Evolutionary conservation across 2,113 vertebrate species (phyloP), one percentile per base, ranked within the genome.

Genomic region (Zapus hudsonius): DNA sequence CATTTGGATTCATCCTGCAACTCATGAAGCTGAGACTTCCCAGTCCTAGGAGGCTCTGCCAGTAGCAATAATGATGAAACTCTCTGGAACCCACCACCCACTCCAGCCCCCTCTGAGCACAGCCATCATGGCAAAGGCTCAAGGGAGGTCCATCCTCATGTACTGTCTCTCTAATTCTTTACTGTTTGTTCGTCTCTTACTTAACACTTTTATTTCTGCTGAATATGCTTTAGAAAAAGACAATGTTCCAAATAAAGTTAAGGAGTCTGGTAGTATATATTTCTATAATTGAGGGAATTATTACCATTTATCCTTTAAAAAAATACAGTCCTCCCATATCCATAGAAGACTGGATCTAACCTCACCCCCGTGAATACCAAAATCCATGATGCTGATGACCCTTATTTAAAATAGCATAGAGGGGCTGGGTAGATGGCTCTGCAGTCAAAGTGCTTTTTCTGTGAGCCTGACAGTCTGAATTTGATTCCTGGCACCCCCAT

Each of bases 91-190:
- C 3, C 9, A 31, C 36, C 9, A 0, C 33, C 19, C 4, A 2
- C 16, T 1, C 57, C 1, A 0, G 4, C 33, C 23, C 13, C n/a
- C n/a, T n/a, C n/a, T n/a, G n/a, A n/a, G 11, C 29, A 29, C 27
- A 2, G 31, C 6, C 47, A 16, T 20, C 22, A 19, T 1, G 57
- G 23, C 16, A 40, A 23, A 92, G 66, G 1, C 3, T 69, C 42
- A 0, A 1, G 22, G 40, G 47, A 9, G 31, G 15, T 20, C 36
- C 69, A 33, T 23, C 38, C 29, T 40, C 38, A 23, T 47, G 61
- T 57, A n/a, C 47, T 19, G 1, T 70, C 74, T 40, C 52, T 33
- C 15, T 1, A 36, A 27, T 19, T 52, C 8, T 36, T 40, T 74
- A 57, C 31, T 84, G 0, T 59, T 59, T 10, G 19, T 22, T 75